A percentile compares a stretch with the other conserved stretches of the same genome.
phyloP scores from a whole-genome alignment of 2,888 invertebrate species.

The Prenolepis imparis region DNA sequence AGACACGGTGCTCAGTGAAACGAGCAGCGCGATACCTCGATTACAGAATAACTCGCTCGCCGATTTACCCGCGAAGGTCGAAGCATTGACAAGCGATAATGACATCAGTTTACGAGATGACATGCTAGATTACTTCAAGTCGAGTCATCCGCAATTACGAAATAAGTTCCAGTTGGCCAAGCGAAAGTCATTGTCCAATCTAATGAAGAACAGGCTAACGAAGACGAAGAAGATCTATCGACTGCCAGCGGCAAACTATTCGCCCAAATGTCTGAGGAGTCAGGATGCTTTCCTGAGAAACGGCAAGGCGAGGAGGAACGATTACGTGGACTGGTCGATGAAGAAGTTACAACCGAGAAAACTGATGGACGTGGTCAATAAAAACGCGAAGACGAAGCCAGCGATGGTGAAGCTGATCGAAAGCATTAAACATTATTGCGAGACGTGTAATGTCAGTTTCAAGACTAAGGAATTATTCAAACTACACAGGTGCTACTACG shows the following conservation, averaged over 20 bases:
- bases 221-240: slow-evolving; percentile 34
- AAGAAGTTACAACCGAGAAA: slow-evolving; percentile 47
- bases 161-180: not conserved
- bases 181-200: not conserved
- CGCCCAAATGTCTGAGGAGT: slow-evolving; percentile 75
- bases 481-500: slow-evolving; percentile 77
- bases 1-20: not conserved
- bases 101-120: slow-evolving; percentile 23
- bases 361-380: slow-evolving; percentile 37
- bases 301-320: slow-evolving; percentile 72
- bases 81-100: slow-evolving; percentile 24
- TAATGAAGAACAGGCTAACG: not conserved
- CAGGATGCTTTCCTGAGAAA: slow-evolving; percentile 75
- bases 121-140: slow-evolving; percentile 8
- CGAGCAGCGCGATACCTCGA: not conserved
- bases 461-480: slow-evolving; percentile 76
- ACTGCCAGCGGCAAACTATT: not conserved
- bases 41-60: slow-evolving; percentile 5
- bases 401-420: slow-evolving; percentile 57
- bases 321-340: slow-evolving; percentile 30
- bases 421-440: slow-evolving; percentile 77
- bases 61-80: not conserved
- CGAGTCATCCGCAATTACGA: not conserved
- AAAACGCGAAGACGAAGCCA: slow-evolving; percentile 39
- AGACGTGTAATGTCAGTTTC: slow-evolving; percentile 76